Conservation (phyloP, 2,888 invertebrate genomes). For the Caenorhabditis afra region DNA sequence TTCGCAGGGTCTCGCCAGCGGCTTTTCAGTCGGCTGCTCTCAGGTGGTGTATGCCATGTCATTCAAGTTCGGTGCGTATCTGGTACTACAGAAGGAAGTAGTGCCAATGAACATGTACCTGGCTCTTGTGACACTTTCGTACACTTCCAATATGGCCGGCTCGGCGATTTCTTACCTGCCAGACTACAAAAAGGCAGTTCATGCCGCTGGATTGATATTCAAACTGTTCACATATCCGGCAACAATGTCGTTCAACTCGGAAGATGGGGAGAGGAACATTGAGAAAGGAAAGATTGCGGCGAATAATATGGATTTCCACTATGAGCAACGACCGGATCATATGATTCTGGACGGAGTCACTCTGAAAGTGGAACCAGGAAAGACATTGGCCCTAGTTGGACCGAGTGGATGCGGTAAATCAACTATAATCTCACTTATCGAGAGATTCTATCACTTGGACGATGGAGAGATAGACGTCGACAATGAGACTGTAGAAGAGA, state of each 20-base stretch:
- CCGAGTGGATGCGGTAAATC: conserved; percentile 82
- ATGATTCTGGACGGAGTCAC: conserved; percentile 44
- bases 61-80: conserved; percentile 81
- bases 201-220: conserved; percentile 81
- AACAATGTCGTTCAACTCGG: conserved; percentile 37
- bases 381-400: conserved; percentile 81
- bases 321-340: conserved; percentile 46
- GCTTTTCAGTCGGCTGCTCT: conserved; percentile 79
- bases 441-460: conserved; percentile 89
- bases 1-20: conserved; percentile 72
- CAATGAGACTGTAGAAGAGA: conserved; percentile 74
- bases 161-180: conserved; percentile 81
- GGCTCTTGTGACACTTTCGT: conserved; percentile 36
- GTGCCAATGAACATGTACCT: conserved; percentile 47
- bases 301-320: conserved; percentile 45
- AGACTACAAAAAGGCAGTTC: conserved; percentile 81
- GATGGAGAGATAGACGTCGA: conserved; percentile 84
- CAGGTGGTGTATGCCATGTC: conserved; percentile 81
- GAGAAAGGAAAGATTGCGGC: conserved; percentile 34
- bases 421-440: conserved; percentile 83
- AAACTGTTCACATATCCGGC: conserved; percentile 64
- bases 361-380: conserved; percentile 76
- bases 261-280: conserved; percentile 38
- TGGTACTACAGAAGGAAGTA: conserved; percentile 62
- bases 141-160: conserved; percentile 81